Conservation (phyloP, 1,140 invertebrate species). For the Leptestheria dahalacensis region DNA sequence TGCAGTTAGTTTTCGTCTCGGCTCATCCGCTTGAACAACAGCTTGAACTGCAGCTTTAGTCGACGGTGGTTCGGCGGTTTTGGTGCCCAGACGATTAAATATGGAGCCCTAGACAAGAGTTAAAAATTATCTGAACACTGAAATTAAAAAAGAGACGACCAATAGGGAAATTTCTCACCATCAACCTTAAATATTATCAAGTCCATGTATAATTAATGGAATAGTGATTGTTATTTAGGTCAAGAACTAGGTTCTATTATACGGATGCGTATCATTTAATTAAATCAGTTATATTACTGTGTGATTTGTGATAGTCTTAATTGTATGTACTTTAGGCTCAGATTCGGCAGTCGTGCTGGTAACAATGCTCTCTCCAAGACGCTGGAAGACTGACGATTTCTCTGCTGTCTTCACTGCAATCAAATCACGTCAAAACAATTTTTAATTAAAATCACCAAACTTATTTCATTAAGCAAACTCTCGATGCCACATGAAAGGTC, state of each 20-base stretch:
- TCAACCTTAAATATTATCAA: background rate
- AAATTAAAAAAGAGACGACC: no score
- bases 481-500: no score
- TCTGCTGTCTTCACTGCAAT: background rate
- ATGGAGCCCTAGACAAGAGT: background rate
- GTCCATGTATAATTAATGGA: background rate
- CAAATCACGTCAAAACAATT: background rate
- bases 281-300: background rate
- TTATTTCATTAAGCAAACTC: no score
- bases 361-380: slow-evolving; percentile 23
- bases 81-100: background rate
- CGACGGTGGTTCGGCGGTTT: background rate
- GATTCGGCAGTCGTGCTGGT: slow-evolving; percentile 11
- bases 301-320: no score
- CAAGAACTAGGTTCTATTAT: background rate
- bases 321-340: background rate
- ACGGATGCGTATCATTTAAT: background rate
- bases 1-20: background rate
- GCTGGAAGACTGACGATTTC: slow-evolving; percentile 24
- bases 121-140: no score
- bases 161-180: no score
- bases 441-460: slow-evolving; percentile 3
- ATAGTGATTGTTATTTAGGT: background rate
- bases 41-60: background rate
- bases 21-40: no score